Percentiles rank a stretch among this genome's conserved stretches.
These are phyloP conservation scores for Limonius californicus DNA, from an alignment of 1,140 invertebrate species.

Conservation along the genomic window DNA sequence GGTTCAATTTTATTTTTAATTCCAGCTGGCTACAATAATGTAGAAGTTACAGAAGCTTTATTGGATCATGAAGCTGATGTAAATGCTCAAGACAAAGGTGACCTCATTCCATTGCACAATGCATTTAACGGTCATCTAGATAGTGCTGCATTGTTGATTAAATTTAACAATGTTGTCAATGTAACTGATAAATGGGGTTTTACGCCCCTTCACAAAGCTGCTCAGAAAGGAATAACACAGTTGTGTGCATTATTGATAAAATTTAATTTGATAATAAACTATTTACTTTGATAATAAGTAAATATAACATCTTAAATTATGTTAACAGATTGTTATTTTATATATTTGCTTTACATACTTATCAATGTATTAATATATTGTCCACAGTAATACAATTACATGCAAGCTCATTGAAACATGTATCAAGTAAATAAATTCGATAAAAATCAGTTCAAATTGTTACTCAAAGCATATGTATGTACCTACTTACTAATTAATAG, in stretches of 20 bases:
- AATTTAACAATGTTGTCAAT: conserved; percentile 91
- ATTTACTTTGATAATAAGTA: too few relatives aligned
- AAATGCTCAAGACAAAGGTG: conserved; percentile 83
- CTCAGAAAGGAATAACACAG: conserved; percentile 93
- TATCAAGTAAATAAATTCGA: too few relatives aligned
- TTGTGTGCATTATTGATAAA: conserved; percentile 83
- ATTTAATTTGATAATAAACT: conserved; percentile 8
- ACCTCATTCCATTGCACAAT: conserved; percentile 75
- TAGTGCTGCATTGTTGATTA: conserved; percentile 84
- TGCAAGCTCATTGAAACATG: too few relatives aligned
- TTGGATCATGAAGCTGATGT: conserved; percentile 93
- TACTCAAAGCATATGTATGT: too few relatives aligned
- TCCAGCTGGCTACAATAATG: conserved; percentile 92
- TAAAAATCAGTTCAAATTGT: too few relatives aligned
- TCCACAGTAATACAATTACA: too few relatives aligned
- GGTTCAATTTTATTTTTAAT: conserved; percentile 29
- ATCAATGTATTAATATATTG: too few relatives aligned
- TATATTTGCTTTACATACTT: too few relatives aligned
- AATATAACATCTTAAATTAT: too few relatives aligned
- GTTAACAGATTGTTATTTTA: too few relatives aligned
- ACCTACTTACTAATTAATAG: too few relatives aligned
- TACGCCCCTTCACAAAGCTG: conserved; percentile 93
- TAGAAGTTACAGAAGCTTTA: conserved; percentile 92
- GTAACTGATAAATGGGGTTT: conserved; percentile 97
- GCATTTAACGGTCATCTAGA: conserved; percentile 86